phyloP scores from a whole-genome alignment of 2,888 invertebrate genomes.

The Eustalomyia histrio region DNA sequence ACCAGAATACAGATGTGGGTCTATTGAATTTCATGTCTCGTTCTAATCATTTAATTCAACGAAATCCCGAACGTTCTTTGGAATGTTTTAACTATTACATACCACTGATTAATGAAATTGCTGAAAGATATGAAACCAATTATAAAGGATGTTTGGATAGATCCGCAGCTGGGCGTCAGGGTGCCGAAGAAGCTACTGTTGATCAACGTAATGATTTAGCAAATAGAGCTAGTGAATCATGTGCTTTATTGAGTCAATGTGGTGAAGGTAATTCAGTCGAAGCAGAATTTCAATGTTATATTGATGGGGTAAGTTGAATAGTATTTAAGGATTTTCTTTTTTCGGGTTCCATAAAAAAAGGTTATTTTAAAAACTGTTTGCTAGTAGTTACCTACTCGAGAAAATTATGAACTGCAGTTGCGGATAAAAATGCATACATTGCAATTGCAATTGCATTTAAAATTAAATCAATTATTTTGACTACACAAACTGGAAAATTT shows the following conservation, averaged over 20 bases:
- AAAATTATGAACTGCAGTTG: too few species aligned
- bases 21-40: slow-evolving; percentile 69
- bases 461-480: too few species aligned
- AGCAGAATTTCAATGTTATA: slow-evolving; percentile 68
- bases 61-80: slow-evolving; percentile 61
- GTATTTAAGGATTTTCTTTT: too few species aligned
- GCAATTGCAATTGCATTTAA: too few species aligned
- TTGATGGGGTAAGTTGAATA: slow-evolving; percentile 44
- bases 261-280: not conserved
- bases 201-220: slow-evolving; percentile 66
- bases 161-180: not conserved
- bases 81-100: slow-evolving; percentile 69
- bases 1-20: slow-evolving; percentile 28
- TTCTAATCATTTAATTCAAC: slow-evolving; percentile 61
- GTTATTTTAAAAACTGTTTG: too few species aligned
- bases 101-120: slow-evolving; percentile 53
- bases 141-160: slow-evolving; percentile 50
- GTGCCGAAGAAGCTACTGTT: slow-evolving; percentile 63
- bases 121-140: slow-evolving; percentile 51
- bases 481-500: too few species aligned
- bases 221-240: slow-evolving; percentile 60
- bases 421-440: too few species aligned
- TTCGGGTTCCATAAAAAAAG: too few species aligned
- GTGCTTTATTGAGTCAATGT: slow-evolving; percentile 62
- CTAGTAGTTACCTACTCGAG: too few species aligned